Conservation (phyloP, 2,797 vertebrate genomes). For the Amblyopsis hoosieri region DNA sequence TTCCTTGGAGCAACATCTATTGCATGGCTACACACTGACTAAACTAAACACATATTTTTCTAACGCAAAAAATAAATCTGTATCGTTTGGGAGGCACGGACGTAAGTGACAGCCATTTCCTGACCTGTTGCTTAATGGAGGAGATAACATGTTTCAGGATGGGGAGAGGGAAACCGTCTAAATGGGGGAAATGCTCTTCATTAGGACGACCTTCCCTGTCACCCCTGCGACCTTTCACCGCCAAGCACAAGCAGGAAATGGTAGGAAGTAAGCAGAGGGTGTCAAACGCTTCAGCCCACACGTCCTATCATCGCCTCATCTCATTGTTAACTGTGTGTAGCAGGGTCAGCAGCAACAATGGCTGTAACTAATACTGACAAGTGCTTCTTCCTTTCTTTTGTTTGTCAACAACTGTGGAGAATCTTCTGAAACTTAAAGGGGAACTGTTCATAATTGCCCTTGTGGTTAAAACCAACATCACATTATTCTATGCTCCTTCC, state of each 20-base stretch:
- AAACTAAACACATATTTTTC: not conserved
- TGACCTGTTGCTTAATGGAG: constrained; percentile 42
- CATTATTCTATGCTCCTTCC: too few species aligned
- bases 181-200: not conserved
- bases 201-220: constrained; percentile 28
- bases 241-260: constrained; percentile 46
- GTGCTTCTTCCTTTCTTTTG: too few species aligned
- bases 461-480: too few species aligned
- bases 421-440: too few species aligned
- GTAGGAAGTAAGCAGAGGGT: constrained; percentile 29
- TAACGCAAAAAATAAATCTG: constrained; percentile 12
- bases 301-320: constrained; percentile 44
- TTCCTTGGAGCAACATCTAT: constrained; percentile 15
- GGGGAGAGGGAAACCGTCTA: constrained; percentile 49
- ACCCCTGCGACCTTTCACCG: constrained; percentile 24
- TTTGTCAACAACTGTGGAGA: too few species aligned
- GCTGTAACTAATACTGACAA: not conserved
- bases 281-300: constrained; percentile 37
- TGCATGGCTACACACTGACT: constrained; percentile 30
- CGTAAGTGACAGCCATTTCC: constrained; percentile 38
- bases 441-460: too few species aligned
- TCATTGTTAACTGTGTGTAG: constrained; percentile 26
- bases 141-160: constrained; percentile 48
- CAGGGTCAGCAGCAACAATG: constrained; percentile 3
- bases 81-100: not conserved